Evolutionary conservation across 2,797 vertebrate genomes (phyloP).

Genomic region (Phrynocephalus vlangalii): DNA sequence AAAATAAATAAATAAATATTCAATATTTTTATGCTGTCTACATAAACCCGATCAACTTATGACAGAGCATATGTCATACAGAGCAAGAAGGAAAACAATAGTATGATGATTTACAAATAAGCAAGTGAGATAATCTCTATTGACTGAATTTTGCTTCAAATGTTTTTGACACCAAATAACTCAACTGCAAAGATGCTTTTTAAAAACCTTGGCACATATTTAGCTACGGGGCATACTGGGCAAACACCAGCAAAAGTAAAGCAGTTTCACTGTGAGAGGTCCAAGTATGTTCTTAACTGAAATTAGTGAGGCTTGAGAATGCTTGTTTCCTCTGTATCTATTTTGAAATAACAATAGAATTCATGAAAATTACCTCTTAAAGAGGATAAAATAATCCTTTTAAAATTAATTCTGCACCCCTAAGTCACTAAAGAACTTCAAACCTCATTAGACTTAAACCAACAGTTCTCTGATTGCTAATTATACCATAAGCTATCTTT

Average conservation of each 20-base stretch:
- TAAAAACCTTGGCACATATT: background rate
- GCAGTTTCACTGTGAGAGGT: background rate
- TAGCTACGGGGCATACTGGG: background rate
- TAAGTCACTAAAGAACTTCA: background rate
- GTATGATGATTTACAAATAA: background rate
- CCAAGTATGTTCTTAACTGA: background rate
- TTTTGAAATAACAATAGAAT: conserved; percentile 12
- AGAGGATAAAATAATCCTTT: background rate
- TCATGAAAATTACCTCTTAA: conserved; percentile 4
- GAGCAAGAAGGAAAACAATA: background rate
- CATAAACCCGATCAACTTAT: conserved; percentile 25
- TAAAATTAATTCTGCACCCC: background rate
- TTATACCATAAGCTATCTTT: background rate
- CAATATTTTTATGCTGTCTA: conserved; percentile 34
- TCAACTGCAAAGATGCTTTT: background rate
- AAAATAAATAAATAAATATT: background rate
- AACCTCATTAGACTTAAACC: background rate
- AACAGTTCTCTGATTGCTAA: background rate
- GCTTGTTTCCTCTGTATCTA: background rate
- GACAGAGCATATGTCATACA: conserved; percentile 4
- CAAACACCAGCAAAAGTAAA: background rate
- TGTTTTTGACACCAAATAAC: background rate
- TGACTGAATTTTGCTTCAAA: background rate
- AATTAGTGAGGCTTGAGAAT: background rate
- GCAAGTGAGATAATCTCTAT: background rate